These are phyloP conservation scores for Equus przewalskii DNA, from an alignment of 2,113 vertebrate species.

Conservation along the genomic window DNA sequence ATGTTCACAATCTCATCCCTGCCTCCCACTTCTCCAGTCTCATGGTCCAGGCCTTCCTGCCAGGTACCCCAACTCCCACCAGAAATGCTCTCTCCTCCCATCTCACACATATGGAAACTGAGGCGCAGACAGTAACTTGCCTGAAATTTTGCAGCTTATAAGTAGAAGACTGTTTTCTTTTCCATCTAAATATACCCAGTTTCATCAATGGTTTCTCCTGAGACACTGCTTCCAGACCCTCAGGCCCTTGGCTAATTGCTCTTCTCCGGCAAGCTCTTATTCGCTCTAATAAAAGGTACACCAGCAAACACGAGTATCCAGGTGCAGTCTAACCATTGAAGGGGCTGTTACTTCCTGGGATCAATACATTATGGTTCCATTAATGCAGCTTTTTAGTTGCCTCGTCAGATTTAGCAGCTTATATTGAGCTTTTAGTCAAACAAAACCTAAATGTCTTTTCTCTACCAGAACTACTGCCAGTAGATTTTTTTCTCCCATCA, in stretches of 20 bases:
- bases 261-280: neutral
- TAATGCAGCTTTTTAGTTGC: conserved; percentile 30
- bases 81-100: neutral
- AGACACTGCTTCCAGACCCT: neutral
- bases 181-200: neutral
- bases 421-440: conserved; percentile 38
- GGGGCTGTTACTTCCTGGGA: neutral
- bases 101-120: neutral
- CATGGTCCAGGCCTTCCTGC: neutral
- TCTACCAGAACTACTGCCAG: conserved; percentile 30
- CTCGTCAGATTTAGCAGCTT: conserved; percentile 11
- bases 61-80: too few species aligned
- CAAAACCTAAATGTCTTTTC: conserved; percentile 50
- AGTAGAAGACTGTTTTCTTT: neutral
- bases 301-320: neutral
- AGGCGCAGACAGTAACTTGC: neutral
- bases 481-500: neutral
- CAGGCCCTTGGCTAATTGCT: neutral
- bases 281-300: neutral
- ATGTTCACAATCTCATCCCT: neutral
- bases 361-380: neutral
- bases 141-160: neutral
- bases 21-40: neutral
- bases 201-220: neutral
- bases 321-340: neutral